Percentiles rank a stretch among this genome's conserved stretches.
Conservation (phyloP, 2,888 invertebrate species). For the Rutpela maculata region DNA sequence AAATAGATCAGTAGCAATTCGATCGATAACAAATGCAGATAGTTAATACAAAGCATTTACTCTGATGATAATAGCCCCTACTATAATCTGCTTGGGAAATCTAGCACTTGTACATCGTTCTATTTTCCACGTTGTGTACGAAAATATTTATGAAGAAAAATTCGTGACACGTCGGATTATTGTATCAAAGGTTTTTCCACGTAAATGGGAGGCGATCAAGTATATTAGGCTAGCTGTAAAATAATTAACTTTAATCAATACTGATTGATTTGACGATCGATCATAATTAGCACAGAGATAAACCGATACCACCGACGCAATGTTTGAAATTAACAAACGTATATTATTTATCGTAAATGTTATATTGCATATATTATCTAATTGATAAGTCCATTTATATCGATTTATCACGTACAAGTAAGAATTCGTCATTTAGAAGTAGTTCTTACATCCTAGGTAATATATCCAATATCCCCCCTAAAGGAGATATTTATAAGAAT, state of each 20-base stretch:
- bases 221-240: not conserved
- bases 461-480: no score
- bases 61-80: not conserved
- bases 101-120: constrained; percentile 7
- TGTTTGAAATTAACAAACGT: not conserved
- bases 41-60: not conserved
- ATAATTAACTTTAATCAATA: constrained; percentile 12
- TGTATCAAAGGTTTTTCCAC: not conserved
- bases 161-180: not conserved
- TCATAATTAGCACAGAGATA: not conserved
- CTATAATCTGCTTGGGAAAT: constrained; percentile 11
- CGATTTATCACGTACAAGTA: no score
- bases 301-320: not conserved
- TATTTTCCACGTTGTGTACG: constrained; percentile 8
- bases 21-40: not conserved
- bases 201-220: not conserved
- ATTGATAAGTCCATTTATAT: no score
- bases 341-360: not conserved
- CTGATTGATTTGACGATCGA: constrained; percentile 15
- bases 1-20: not conserved
- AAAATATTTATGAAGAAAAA: constrained; percentile 3
- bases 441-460: no score
- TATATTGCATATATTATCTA: not conserved
- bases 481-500: no score
- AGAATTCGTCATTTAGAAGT: no score